Base-by-base conservation (phyloP, 1,140 invertebrate species). In the Aphaenogaster floridana region DNA sequence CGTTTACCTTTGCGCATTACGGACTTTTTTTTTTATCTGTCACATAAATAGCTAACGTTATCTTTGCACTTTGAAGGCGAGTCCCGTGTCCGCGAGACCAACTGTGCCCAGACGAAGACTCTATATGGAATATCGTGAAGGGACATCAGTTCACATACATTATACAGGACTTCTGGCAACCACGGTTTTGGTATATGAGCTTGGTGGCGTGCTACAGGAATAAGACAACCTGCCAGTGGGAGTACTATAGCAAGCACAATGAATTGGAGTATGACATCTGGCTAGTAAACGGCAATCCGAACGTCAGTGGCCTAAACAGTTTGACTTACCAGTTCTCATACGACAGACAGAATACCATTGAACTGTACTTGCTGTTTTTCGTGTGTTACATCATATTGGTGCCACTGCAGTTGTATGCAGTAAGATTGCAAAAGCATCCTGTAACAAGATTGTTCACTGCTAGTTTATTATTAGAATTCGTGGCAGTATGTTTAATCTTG, bases 271-370 rank as follows among this genome's bases (percentile, higher is more conserved):
- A 99, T 95, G 98, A 99, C 94, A 97, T 99, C 86, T 99, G 98
- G 97, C 96, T 99, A 39, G 99, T 99, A 0, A 99, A 99, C 96
- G 98, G 99, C 61, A 98, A 99, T 95, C 99, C 99, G 0, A 98
- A 98, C 92, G 96, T 96, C 86, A 98, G 97, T 79, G 96, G 97
- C 36, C 97, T 97, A 87, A 99, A 98, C 95, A 97, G 97, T 83
- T 96, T 99, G 91, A 97, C 98, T 86, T 99, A 99, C 96, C 99
- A 99, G 94, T 99, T 99, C 94, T 99, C 99, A 3, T 99, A 99
- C 96, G 99, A 99, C 94, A 97, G 97, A 94, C 98, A 99, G 95
- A 98, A 99, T 94, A 98, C 98, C 13, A 96, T 99, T 68, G 98
- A 99, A 95, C 96, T 99, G 77, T 99, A 99, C 95, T 95, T 99